These are phyloP conservation scores for Gnathonemus echidnorhynchus DNA, from an alignment of 2,113 vertebrate genomes.

Conservation along the genomic window DNA sequence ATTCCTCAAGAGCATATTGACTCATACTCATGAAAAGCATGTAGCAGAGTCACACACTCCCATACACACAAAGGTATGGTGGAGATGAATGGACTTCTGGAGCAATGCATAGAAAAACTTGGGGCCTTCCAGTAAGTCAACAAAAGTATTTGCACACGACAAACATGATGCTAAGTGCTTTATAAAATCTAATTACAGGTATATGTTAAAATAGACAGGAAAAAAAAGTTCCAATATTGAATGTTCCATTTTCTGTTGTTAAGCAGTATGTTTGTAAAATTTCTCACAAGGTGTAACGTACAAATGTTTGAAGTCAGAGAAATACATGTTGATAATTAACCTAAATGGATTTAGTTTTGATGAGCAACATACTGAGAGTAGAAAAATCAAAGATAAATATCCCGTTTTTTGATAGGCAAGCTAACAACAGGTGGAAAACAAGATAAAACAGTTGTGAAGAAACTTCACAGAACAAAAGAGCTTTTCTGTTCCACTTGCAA, in stretches of 20 bases:
- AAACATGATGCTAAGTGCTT: neutral
- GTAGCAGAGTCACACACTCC: constrained; percentile 3
- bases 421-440: neutral
- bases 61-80: neutral
- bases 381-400: neutral
- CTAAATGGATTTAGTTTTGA: constrained; percentile 4
- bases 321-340: neutral
- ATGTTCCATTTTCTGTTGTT: constrained; percentile 5
- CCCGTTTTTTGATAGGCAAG: neutral
- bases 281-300: neutral
- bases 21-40: neutral
- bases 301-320: constrained; percentile 4
- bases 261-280: neutral
- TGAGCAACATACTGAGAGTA: neutral
- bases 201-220: neutral
- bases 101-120: neutral
- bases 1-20: neutral
- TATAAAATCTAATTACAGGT: neutral
- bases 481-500: neutral
- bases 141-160: constrained; percentile 3
- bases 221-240: neutral
- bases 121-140: constrained; percentile 3
- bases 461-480: neutral
- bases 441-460: neutral
- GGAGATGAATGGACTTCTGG: neutral